These are phyloP conservation scores for Lochmaea capreae DNA, from an alignment of 2,888 invertebrate genomes.

Conservation along the genomic window DNA sequence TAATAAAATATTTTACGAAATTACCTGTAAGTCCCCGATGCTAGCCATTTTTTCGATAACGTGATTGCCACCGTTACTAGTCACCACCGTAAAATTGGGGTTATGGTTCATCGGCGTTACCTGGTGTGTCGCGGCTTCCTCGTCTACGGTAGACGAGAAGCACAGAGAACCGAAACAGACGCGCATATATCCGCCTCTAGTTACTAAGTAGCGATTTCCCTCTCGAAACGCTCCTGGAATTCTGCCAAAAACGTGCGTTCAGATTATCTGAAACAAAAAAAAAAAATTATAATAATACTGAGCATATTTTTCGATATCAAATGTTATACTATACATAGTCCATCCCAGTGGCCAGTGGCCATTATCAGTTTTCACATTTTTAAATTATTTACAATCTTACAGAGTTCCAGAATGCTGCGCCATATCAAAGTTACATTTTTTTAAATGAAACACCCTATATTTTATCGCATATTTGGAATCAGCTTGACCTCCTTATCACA, in stretches of 20 bases:
- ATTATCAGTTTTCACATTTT: too few species aligned
- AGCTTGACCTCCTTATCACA: too few species aligned
- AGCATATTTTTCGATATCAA: too few species aligned
- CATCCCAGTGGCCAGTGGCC: too few species aligned
- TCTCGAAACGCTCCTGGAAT: constrained; percentile 32
- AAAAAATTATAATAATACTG: too few species aligned
- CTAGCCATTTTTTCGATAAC: constrained; percentile 55
- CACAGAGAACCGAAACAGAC: constrained; percentile 88
- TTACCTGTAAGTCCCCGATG: constrained; percentile 68
- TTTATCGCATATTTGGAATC: too few species aligned
- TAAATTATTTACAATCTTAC: too few species aligned
- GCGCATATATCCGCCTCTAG: constrained; percentile 77
- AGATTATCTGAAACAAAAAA: constrained; percentile 9
- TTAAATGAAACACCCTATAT: too few species aligned
- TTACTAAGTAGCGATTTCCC: constrained; percentile 65
- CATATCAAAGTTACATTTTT: too few species aligned
- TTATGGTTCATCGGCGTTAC: constrained; percentile 45
- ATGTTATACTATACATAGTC: too few species aligned
- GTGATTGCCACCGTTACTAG: constrained; percentile 33
- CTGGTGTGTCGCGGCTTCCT: constrained; percentile 71
- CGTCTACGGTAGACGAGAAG: constrained; percentile 87
- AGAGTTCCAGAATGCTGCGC: too few species aligned
- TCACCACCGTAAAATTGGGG: constrained; percentile 29
- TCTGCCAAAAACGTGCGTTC: constrained; percentile 34
- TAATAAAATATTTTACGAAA: too few species aligned